phyloP scores from a whole-genome alignment of 23 tunicate genomes.

The Trididemnum miniatum region DNA sequence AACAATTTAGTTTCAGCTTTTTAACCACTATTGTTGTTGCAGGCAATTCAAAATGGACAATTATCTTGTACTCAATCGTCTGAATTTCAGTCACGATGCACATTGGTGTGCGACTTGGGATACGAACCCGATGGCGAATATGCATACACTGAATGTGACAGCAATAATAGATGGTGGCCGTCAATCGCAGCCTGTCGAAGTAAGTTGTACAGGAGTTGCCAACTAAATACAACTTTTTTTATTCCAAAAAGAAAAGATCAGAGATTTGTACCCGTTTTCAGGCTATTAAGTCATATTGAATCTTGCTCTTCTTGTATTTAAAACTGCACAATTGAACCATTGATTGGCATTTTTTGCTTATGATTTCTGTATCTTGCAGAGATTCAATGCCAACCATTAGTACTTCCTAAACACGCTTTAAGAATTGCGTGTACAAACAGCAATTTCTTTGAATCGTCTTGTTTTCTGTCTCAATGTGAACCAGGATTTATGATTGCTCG shows the following conservation, averaged over 20 bases:
- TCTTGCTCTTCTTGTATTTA: too few species aligned
- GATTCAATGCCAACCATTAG: slow-evolving; percentile 6
- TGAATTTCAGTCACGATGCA: slow-evolving; percentile 48
- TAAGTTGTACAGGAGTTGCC: slow-evolving; percentile 38
- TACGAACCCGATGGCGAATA: slow-evolving; percentile 36
- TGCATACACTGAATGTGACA: slow-evolving; percentile 20
- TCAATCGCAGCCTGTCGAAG: slow-evolving; percentile 49
- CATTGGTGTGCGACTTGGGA: slow-evolving; percentile 48
- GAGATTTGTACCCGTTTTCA: too few species aligned
- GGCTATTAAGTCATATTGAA: too few species aligned
- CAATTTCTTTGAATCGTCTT: slow-evolving; percentile 38
- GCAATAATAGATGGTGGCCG: slow-evolving; percentile 73
- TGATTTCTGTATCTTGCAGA: too few species aligned
- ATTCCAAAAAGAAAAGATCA: too few species aligned
- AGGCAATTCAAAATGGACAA: slow-evolving; percentile 18
- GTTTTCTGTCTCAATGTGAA: slow-evolving; percentile 2
- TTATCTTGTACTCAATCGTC: slow-evolving; percentile 49
- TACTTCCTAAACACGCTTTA: neutral
- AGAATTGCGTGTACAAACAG: slow-evolving; percentile 27
- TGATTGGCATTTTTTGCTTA: too few species aligned
- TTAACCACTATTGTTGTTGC: neutral
- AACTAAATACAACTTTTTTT: too few species aligned
- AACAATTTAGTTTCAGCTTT: too few species aligned
- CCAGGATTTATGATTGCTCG: neutral
- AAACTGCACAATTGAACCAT: too few species aligned